These are phyloP conservation scores for Thomomys bottae DNA, from an alignment of 2,113 vertebrate species.

Conservation along the genomic window DNA sequence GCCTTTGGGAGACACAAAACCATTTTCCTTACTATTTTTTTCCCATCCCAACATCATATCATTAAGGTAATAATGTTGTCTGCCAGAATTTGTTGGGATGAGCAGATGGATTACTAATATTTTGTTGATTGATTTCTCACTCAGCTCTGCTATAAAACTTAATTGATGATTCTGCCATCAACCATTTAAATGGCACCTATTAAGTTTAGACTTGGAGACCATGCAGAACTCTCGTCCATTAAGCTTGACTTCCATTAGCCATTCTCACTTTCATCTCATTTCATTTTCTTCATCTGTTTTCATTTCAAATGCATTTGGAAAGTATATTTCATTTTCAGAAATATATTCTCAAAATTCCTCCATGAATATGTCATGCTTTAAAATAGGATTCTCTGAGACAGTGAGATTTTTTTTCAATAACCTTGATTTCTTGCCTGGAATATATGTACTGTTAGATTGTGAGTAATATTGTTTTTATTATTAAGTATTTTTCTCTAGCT, in stretches of 20 bases:
- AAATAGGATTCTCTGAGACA: neutral
- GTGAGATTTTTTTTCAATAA: neutral
- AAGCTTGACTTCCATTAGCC: neutral
- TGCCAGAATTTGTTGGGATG: slow-evolving; percentile 71
- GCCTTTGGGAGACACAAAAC: slow-evolving; percentile 60
- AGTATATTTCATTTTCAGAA: slow-evolving; percentile 30
- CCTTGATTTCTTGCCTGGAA: slow-evolving; percentile 13
- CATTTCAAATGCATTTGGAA: neutral
- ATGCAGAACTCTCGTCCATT: neutral
- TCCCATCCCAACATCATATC: neutral
- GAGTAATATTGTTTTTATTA: neutral
- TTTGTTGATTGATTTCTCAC: slow-evolving; percentile 74
- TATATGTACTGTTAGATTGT: neutral
- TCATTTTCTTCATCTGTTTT: slow-evolving; percentile 35
- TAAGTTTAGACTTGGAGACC: slow-evolving; percentile 36
- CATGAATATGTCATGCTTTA: neutral
- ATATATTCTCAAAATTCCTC: neutral
- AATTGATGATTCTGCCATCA: slow-evolving; percentile 62
- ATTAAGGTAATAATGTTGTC: slow-evolving; percentile 72
- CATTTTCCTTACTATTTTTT: neutral
- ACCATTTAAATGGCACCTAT: slow-evolving; percentile 38
- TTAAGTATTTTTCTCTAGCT: neutral
- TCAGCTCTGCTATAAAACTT: slow-evolving; percentile 66
- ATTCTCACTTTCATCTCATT: slow-evolving; percentile 24
- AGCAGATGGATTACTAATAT: slow-evolving; percentile 79